These are phyloP conservation scores for Pipistrellus nathusii DNA, from an alignment of 2,797 vertebrate genomes.

Conservation along the genomic window DNA sequence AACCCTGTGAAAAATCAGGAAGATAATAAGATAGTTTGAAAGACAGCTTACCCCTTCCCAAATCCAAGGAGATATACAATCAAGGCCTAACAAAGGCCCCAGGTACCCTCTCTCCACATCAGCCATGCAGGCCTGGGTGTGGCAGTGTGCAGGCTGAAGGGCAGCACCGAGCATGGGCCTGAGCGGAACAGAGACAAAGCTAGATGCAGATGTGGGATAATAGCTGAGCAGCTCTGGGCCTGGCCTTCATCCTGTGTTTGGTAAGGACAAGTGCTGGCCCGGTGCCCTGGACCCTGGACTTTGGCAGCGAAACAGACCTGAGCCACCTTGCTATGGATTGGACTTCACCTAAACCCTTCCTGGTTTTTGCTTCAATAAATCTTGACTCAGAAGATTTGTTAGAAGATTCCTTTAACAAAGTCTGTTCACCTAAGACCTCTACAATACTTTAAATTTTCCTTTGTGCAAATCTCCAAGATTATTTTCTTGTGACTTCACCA, in stretches of 20 bases:
- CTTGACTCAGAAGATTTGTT: neutral
- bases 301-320: neutral
- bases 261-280: neutral
- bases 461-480: neutral
- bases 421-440: no score
- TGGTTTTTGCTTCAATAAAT: neutral
- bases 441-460: neutral
- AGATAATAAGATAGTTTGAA: neutral
- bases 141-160: neutral
- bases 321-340: no score
- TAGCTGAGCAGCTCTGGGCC: rapidly evolving
- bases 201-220: neutral
- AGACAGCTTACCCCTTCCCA: neutral
- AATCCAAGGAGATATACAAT: neutral
- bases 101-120: neutral
- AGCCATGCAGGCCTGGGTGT: neutral
- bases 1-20: neutral
- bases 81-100: no score
- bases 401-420: no score
- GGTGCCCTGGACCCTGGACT: neutral
- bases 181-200: neutral
- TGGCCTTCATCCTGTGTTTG: neutral
- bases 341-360: no score
- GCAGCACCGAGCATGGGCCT: neutral
- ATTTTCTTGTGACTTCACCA: neutral